A percentile compares a stretch with the other conserved stretches of the same genome.
Evolutionary conservation across 2,888 invertebrate species (phyloP).

Genomic region (Phytoseiulus persimilis): DNA sequence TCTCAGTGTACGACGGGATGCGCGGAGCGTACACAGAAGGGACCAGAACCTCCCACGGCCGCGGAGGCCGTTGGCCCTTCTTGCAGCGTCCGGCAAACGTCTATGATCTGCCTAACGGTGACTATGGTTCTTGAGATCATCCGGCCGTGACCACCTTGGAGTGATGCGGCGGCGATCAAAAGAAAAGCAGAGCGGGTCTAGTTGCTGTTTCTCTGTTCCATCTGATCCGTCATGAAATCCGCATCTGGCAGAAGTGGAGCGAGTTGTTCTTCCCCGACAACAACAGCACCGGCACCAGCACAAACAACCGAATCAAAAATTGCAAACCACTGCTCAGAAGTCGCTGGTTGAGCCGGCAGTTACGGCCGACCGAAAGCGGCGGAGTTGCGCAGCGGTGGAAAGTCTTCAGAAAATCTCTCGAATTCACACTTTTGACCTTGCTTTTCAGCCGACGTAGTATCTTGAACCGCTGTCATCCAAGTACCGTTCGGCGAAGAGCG

Average conservation of each 20-base stretch:
- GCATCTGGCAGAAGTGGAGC: not conserved
- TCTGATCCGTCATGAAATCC: not conserved
- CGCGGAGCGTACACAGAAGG: not conserved
- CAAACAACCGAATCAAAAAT: not conserved
- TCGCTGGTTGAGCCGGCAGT: not conserved
- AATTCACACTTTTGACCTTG: not conserved
- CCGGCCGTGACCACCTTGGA: not conserved
- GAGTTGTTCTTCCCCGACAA: not conserved
- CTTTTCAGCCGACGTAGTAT: not conserved
- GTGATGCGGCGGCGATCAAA: not conserved
- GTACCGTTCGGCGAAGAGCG: not conserved
- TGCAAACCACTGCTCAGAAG: constrained; percentile 5
- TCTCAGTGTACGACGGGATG: not conserved
- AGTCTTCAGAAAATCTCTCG: not conserved
- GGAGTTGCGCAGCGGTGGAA: not conserved
- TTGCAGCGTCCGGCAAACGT: not conserved
- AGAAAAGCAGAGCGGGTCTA: not conserved
- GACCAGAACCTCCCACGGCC: not conserved
- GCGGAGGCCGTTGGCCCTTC: not conserved
- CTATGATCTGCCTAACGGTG: not conserved
- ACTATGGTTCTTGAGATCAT: constrained; percentile 5
- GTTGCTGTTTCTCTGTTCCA: not conserved
- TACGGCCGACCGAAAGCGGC: not conserved
- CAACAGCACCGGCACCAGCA: not conserved
- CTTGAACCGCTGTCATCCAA: not conserved